Percentiles rank a stretch among this genome's conserved stretches.
These are phyloP conservation scores for Acrobasis consociella DNA, from an alignment of 2,888 invertebrate species.

Conservation along the genomic window DNA sequence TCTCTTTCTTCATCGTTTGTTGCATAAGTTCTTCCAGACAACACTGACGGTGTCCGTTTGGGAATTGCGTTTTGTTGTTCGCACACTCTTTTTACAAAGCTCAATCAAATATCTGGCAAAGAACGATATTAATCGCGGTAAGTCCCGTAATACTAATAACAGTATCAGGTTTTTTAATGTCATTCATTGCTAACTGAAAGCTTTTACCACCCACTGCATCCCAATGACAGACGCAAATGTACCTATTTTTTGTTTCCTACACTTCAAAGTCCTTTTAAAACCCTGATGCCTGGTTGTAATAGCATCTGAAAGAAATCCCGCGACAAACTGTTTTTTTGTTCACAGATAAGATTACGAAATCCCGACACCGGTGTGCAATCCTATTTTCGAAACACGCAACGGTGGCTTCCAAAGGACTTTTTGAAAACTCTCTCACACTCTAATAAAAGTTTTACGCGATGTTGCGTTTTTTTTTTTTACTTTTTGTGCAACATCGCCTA, in stretches of 20 bases:
- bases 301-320: constrained; percentile 62
- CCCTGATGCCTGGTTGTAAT: constrained; percentile 55
- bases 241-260: constrained; percentile 15
- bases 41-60: no score
- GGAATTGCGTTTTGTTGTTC: no score
- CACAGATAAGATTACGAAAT: constrained; percentile 70
- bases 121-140: no score
- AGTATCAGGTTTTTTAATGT: no score
- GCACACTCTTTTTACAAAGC: no score
- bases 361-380: constrained; percentile 60
- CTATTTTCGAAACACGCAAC: constrained; percentile 76
- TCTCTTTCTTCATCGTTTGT: no score
- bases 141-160: no score
- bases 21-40: no score
- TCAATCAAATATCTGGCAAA: no score
- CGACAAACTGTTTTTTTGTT: constrained; percentile 58
- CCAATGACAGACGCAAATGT: constrained; percentile 14
- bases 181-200: neutral
- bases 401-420: constrained; percentile 70
- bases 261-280: constrained; percentile 39
- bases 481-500: constrained; percentile 57
- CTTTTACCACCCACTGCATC: neutral
- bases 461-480: constrained; percentile 54
- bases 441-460: constrained; percentile 62
- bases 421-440: constrained; percentile 71